These are phyloP conservation scores for Pandemis corylana DNA, from an alignment of 2,888 invertebrate genomes.

Conservation along the genomic window DNA sequence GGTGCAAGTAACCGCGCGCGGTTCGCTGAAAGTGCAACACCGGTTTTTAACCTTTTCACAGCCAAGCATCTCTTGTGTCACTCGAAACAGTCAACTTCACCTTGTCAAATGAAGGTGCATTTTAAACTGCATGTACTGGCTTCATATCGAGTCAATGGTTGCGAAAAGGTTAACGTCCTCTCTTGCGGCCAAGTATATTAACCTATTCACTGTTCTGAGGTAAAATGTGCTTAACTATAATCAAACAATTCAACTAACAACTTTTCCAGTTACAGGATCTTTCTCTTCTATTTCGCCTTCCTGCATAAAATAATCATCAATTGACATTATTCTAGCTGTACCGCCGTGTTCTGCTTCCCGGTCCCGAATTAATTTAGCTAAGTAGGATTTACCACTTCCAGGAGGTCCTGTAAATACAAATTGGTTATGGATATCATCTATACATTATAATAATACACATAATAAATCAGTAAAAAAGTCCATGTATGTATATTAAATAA, in stretches of 20 bases:
- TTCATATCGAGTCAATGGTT: too few species aligned
- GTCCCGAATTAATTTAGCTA: slow-evolving; percentile 94
- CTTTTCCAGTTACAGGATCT: slow-evolving; percentile 90
- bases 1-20: too few species aligned
- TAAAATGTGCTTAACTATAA: background rate
- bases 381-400: slow-evolving; percentile 97
- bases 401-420: slow-evolving; percentile 87
- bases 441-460: too few species aligned
- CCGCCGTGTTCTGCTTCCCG: slow-evolving; percentile 93
- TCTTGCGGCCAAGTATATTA: background rate
- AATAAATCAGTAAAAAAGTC: too few species aligned
- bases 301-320: slow-evolving; percentile 98
- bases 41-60: too few species aligned
- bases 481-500: too few species aligned
- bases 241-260: slow-evolving; percentile 62
- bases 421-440: background rate
- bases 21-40: too few species aligned
- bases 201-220: background rate
- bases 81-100: too few species aligned
- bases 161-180: background rate
- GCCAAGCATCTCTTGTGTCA: too few species aligned
- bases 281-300: slow-evolving; percentile 90
- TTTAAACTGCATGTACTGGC: too few species aligned
- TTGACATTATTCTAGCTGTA: slow-evolving; percentile 95
- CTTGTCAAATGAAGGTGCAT: too few species aligned